These are phyloP conservation scores for Drosophila serrata DNA, from an alignment of 1,140 invertebrate genomes.

Conservation along the genomic window DNA sequence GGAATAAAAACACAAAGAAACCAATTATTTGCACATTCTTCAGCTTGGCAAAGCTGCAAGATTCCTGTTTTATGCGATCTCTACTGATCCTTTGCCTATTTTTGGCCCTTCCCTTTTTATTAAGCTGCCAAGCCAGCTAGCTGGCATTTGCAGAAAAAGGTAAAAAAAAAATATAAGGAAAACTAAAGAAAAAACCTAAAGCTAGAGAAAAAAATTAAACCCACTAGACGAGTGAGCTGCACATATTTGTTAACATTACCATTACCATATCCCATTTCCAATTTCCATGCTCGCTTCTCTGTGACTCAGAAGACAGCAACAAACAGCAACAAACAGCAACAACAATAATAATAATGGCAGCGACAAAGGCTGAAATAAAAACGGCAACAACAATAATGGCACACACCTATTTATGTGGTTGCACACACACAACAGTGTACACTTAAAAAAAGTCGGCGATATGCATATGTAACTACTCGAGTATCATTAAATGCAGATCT, in stretches of 20 bases:
- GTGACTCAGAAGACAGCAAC: conserved; percentile 41
- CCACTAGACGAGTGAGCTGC: conserved; percentile 42
- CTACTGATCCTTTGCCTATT: conserved; percentile 25
- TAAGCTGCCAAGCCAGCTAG: conserved; percentile 4
- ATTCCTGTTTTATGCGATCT: conserved; percentile 34
- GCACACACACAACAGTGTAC: conserved; percentile 21
- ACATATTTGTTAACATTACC: conserved; percentile 56
- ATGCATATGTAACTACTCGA: conserved; percentile 55
- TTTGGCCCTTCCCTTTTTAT: conserved; percentile 28
- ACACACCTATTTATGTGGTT: conserved; percentile 45
- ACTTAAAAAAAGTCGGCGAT: conserved; percentile 34
- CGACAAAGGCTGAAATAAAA: conserved; percentile 34
- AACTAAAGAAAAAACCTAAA: conserved; percentile 10
- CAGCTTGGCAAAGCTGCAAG: background rate
- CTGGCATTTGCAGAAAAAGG: conserved; percentile 42
- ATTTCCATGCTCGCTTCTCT: conserved; percentile 51
- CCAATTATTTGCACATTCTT: conserved; percentile 12
- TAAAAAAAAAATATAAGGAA: conserved; percentile 14
- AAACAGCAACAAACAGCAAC: conserved; percentile 9
- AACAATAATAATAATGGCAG: conserved; percentile 17
- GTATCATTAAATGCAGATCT: conserved; percentile 82
- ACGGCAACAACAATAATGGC: conserved; percentile 35
- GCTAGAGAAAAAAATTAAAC: conserved; percentile 15
- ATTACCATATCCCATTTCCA: conserved; percentile 60
- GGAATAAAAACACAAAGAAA: background rate